These are phyloP conservation scores for Ifrita kowaldi DNA, from an alignment of 2,113 vertebrate genomes.

Conservation along the genomic window DNA sequence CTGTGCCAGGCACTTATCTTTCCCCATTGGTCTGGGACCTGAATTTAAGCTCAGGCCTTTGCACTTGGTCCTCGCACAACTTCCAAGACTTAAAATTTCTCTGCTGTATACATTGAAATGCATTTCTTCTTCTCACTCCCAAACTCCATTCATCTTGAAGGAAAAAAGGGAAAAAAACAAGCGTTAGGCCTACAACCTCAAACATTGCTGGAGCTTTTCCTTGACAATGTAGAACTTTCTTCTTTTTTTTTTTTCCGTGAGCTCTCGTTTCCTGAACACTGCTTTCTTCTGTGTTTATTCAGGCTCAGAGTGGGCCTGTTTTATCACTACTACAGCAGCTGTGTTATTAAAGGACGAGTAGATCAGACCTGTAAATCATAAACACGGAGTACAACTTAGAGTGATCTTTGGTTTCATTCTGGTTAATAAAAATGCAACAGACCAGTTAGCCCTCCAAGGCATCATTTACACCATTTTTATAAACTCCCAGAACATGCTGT, in stretches of 20 bases:
- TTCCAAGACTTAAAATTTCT: not conserved
- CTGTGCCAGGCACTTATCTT: accelerated
- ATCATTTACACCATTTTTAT: not conserved
- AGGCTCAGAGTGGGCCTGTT: not conserved
- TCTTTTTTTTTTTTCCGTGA: not conserved
- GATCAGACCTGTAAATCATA: not conserved
- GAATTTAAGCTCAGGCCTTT: not conserved
- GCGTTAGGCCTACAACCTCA: not conserved
- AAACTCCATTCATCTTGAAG: not conserved
- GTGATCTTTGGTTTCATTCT: not conserved
- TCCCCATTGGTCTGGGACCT: not conserved
- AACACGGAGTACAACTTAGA: not conserved
- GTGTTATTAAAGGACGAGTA: not conserved
- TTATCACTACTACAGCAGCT: not conserved
- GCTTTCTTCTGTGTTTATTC: not conserved
- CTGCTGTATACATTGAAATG: not conserved
- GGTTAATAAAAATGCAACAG: not conserved
- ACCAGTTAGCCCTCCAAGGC: not conserved
- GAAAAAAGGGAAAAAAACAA: not conserved
- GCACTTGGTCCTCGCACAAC: not conserved
- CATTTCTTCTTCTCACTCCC: not conserved
- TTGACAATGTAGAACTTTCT: not conserved
- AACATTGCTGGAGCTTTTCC: not conserved
- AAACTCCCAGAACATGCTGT: not conserved
- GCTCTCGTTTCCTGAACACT: not conserved